These are phyloP conservation scores for Pycnonotus jocosus DNA, from an alignment of 2,113 vertebrate genomes.

Conservation along the genomic window DNA sequence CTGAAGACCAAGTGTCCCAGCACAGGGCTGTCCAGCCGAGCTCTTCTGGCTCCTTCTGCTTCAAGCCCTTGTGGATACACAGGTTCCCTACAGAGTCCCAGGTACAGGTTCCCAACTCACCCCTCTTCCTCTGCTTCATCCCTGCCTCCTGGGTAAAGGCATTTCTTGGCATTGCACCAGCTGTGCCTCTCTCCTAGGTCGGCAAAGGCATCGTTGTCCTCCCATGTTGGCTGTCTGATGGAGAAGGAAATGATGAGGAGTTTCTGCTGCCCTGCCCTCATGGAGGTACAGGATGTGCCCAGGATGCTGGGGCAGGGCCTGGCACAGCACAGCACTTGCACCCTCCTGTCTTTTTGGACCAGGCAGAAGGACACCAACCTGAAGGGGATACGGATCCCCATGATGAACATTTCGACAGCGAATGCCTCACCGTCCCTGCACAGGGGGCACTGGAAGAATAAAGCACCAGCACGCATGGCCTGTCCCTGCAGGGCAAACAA, in stretches of 20 bases:
- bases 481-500: too few relatives aligned
- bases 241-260: too few relatives aligned
- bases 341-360: not conserved
- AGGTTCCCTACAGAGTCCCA: too few relatives aligned
- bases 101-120: not conserved
- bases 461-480: too few relatives aligned
- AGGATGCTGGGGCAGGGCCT: not conserved
- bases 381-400: not conserved
- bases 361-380: not conserved
- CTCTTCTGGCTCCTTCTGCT: not conserved
- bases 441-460: not conserved
- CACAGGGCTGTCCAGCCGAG: too few relatives aligned
- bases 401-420: accelerated
- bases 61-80: too few relatives aligned
- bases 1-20: too few relatives aligned
- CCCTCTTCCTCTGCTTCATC: not conserved
- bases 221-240: not conserved
- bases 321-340: not conserved
- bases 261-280: not conserved
- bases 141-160: not conserved
- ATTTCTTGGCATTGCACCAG: not conserved
- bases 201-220: accelerated
- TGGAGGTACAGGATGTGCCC: not conserved
- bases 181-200: not conserved
- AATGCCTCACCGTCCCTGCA: accelerated